Conservation (phyloP, 2,888 invertebrate species). For the Prosopocoilus inquinatus region DNA sequence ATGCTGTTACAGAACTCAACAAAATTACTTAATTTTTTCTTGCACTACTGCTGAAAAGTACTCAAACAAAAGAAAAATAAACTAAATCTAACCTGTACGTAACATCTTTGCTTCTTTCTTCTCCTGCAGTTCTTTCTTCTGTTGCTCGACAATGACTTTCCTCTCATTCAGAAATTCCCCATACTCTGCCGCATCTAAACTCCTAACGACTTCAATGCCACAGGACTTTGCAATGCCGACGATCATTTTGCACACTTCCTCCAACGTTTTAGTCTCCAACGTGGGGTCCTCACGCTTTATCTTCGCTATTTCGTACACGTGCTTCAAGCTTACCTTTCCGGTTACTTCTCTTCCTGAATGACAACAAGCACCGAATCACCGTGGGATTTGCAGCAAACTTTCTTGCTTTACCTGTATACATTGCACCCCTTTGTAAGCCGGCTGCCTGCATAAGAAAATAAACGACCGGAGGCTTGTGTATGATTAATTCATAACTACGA, state of each 20-base stretch:
- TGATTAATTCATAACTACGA: slow-evolving; percentile 75
- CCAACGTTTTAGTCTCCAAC: slow-evolving; percentile 59
- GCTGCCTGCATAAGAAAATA: slow-evolving; percentile 94
- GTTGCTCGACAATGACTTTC: slow-evolving; percentile 65
- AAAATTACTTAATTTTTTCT: no score
- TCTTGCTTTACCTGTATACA: slow-evolving; percentile 46
- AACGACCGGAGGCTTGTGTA: slow-evolving; percentile 84
- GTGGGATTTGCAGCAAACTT: not conserved
- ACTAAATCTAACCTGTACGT: slow-evolving; percentile 61
- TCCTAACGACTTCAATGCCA: slow-evolving; percentile 81
- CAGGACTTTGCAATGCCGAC: slow-evolving; percentile 75
- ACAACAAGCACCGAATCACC: not conserved
- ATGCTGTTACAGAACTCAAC: slow-evolving; percentile 17
- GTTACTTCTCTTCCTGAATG: slow-evolving; percentile 68
- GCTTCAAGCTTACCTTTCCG: slow-evolving; percentile 91
- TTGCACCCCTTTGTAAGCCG: slow-evolving; percentile 80
- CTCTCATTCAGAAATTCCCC: slow-evolving; percentile 77
- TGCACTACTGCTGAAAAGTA: no score
- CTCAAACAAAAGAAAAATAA: no score
- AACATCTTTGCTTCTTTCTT: slow-evolving; percentile 89
- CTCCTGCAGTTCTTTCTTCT: slow-evolving; percentile 75
- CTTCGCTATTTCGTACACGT: slow-evolving; percentile 95
- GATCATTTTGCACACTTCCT: slow-evolving; percentile 77
- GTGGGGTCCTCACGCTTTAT: slow-evolving; percentile 90
- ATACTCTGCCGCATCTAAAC: slow-evolving; percentile 78